Conservation (phyloP, 2,888 invertebrate genomes). For the Muschampia staudingeri region DNA sequence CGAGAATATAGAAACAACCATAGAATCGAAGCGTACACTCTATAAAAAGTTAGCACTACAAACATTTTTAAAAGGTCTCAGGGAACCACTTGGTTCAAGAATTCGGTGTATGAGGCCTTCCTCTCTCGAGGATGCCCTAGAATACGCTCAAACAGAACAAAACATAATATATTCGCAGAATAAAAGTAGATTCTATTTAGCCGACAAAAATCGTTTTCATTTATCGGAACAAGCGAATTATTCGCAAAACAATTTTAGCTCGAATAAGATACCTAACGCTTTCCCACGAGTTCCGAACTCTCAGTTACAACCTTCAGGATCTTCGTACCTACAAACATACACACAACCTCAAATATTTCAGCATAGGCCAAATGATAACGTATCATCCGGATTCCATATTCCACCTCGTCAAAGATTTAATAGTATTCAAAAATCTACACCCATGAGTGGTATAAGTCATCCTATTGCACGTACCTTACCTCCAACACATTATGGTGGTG, state of each 20-base stretch:
- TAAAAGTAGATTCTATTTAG: not conserved
- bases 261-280: no score
- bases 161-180: constrained; percentile 46
- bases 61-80: constrained; percentile 52
- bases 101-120: constrained; percentile 58
- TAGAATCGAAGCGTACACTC: constrained; percentile 53
- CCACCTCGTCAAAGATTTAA: constrained; percentile 8
- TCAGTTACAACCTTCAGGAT: no score
- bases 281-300: no score
- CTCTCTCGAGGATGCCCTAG: constrained; percentile 43
- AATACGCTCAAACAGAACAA: constrained; percentile 52
- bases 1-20: constrained; percentile 43
- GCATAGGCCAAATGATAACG: not conserved
- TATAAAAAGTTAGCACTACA: constrained; percentile 58
- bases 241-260: no score
- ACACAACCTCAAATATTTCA: no score
- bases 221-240: no score
- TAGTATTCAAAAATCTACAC: constrained; percentile 9
- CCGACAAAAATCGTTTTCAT: no score
- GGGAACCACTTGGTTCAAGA: constrained; percentile 60
- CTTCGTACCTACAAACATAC: no score
- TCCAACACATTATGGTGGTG: no score
- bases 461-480: constrained; percentile 25
- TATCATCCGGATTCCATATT: constrained; percentile 35
- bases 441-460: constrained; percentile 54